These are phyloP conservation scores for Pseudomugil tenellus DNA, from an alignment of 2,797 vertebrate species.

Conservation along the genomic window DNA sequence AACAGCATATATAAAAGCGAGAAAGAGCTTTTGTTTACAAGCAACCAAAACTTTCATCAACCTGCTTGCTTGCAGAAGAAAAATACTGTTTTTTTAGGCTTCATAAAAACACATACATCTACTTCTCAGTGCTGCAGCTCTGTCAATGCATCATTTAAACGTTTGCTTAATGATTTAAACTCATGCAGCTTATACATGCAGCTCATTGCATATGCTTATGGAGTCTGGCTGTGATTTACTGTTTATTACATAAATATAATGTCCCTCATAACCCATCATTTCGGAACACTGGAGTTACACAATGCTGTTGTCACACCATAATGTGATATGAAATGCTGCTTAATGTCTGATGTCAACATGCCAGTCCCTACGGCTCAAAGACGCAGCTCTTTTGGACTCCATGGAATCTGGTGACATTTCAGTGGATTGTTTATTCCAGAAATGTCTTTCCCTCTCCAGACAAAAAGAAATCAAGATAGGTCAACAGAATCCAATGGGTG, in stretches of 20 bases:
- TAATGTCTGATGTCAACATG: conserved; percentile 63
- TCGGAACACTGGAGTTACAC: conserved; percentile 41
- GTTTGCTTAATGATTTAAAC: conserved; percentile 21
- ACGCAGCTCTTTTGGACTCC: conserved; percentile 42
- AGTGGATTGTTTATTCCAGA: conserved; percentile 64
- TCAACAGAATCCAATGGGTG: conserved; percentile 50
- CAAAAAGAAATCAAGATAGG: conserved; percentile 31
- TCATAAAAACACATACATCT: conserved; percentile 23
- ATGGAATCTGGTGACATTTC: conserved; percentile 72
- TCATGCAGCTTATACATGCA: conserved; percentile 18
- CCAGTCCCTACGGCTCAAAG: conserved; percentile 40
- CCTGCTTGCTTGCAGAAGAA: conserved; percentile 3
- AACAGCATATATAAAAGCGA: conserved; percentile 12
- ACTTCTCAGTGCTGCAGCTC: conserved; percentile 26
- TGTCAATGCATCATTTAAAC: conserved; percentile 25
- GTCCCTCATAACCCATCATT: conserved; percentile 44
- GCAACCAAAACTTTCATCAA: background rate
- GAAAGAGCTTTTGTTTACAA: conserved; percentile 27
- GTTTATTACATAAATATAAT: conserved; percentile 39
- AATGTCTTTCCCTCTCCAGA: conserved; percentile 40
- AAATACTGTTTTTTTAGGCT: conserved; percentile 12
- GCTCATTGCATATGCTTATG: conserved; percentile 3
- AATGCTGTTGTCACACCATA: conserved; percentile 39
- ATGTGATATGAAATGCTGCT: conserved; percentile 59
- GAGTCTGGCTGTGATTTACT: conserved; percentile 38